Conservation (phyloP, 2,113 vertebrate genomes). For the Desmodus rotundus region DNA sequence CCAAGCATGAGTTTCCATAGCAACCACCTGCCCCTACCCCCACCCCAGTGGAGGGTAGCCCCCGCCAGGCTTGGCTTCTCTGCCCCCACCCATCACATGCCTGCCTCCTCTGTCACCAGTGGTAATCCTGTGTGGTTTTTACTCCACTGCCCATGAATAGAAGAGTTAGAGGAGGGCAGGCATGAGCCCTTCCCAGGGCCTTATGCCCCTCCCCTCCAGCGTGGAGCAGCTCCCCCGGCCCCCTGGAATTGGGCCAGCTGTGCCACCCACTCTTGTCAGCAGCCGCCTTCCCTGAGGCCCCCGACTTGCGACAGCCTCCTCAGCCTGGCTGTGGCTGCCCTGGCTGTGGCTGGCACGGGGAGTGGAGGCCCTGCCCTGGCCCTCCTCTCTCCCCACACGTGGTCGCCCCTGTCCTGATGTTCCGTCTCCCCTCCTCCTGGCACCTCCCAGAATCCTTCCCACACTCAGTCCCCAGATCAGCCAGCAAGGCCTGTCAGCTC, state of each 20-base stretch:
- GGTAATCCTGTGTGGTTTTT: slow-evolving; percentile 59
- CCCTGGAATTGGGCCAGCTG: not conserved
- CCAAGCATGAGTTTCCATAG: slow-evolving; percentile 51
- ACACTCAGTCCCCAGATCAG: not conserved
- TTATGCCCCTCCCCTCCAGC: not conserved
- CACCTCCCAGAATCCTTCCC: not conserved
- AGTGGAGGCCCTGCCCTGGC: not conserved
- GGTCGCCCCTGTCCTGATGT: not conserved
- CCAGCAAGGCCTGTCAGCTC: not conserved
- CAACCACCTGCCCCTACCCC: not conserved
- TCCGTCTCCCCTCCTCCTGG: not conserved
- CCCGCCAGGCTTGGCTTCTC: not conserved
- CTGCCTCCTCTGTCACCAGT: not conserved
- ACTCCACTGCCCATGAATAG: slow-evolving; percentile 55
- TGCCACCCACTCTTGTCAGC: not conserved
- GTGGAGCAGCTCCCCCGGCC: not conserved
- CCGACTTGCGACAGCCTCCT: not conserved
- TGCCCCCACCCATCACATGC: not conserved
- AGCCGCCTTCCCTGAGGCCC: not conserved
- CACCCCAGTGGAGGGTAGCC: not conserved
- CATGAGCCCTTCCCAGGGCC: slow-evolving; percentile 31
- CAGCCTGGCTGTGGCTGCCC: not conserved
- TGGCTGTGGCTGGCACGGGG: not conserved
- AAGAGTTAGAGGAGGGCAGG: not conserved
- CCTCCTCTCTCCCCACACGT: not conserved